These are phyloP conservation scores for Timema cristinae DNA, from an alignment of 2,888 invertebrate species.

Conservation along the genomic window DNA sequence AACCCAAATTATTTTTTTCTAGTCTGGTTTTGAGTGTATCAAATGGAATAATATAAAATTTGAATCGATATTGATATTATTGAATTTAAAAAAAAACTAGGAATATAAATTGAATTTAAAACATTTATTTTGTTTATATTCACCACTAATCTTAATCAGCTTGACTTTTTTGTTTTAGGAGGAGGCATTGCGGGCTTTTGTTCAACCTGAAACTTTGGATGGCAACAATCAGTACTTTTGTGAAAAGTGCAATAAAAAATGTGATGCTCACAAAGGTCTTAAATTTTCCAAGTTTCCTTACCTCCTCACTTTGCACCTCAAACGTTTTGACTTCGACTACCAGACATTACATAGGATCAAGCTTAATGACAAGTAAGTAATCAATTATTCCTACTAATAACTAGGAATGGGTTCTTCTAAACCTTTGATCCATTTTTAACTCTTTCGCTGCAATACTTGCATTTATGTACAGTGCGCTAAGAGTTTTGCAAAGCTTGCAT, in stretches of 20 bases:
- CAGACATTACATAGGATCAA: slow-evolving; percentile 79
- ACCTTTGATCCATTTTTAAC: too few relatives aligned
- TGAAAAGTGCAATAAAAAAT: slow-evolving; percentile 79
- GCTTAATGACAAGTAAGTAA: slow-evolving; percentile 73
- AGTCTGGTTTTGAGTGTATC: too few relatives aligned
- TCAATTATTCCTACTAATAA: too few relatives aligned
- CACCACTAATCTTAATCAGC: background rate
- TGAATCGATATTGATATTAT: slow-evolving; percentile 7
- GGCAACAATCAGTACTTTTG: slow-evolving; percentile 85
- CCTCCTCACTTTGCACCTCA: slow-evolving; percentile 78
- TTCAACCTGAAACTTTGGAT: slow-evolving; percentile 77
- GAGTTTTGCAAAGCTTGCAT: too few relatives aligned
- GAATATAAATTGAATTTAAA: background rate
- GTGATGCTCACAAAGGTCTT: slow-evolving; percentile 85
- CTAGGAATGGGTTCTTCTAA: too few relatives aligned
- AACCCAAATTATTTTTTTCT: too few relatives aligned
- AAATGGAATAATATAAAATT: background rate
- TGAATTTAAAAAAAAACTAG: background rate
- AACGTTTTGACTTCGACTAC: slow-evolving; percentile 87
- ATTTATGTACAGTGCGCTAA: too few relatives aligned
- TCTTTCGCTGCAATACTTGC: too few relatives aligned
- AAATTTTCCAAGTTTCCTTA: slow-evolving; percentile 85
- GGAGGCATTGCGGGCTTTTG: slow-evolving; percentile 78
- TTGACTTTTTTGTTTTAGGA: slow-evolving; percentile 39
- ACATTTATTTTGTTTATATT: background rate